Evolutionary conservation across 1,140 invertebrate species (phyloP).

Genomic region (Papilio polytes): DNA sequence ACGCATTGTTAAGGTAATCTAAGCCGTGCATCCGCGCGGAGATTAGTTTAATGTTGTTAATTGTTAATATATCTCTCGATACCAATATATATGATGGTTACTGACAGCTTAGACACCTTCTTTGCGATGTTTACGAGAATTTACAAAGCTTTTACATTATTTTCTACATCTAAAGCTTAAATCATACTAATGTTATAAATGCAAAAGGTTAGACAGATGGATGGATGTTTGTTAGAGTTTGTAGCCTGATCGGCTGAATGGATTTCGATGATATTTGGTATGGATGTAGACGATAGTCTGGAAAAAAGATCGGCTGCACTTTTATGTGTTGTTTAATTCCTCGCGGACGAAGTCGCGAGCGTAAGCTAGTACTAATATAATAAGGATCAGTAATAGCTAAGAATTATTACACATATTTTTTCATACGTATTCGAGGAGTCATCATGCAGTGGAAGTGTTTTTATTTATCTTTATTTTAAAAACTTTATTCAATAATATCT

Average conservation of each 20-base stretch:
- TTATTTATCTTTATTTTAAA: neutral
- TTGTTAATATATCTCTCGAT: neutral
- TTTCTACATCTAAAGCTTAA: neutral
- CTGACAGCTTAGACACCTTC: neutral
- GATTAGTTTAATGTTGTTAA: conserved; percentile 3
- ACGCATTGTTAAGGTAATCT: neutral
- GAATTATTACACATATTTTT: too few species aligned
- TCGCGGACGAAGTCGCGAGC: too few species aligned
- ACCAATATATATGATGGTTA: neutral
- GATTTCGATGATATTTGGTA: too few species aligned
- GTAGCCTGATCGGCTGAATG: too few species aligned
- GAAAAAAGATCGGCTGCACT: too few species aligned
- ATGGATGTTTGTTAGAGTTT: too few species aligned
- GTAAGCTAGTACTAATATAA: too few species aligned
- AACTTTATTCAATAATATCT: neutral
- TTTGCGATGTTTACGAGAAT: neutral
- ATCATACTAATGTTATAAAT: too few species aligned
- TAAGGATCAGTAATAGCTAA: neutral
- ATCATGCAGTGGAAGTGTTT: neutral
- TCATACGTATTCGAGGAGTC: neutral
- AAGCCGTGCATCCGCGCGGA: neutral
- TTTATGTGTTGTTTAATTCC: too few species aligned
- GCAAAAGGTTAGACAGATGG: too few species aligned
- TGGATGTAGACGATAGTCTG: too few species aligned
- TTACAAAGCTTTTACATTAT: neutral